These are phyloP conservation scores for Beaufortia kweichowensis DNA, from an alignment of 2,113 vertebrate genomes.

Conservation along the genomic window DNA sequence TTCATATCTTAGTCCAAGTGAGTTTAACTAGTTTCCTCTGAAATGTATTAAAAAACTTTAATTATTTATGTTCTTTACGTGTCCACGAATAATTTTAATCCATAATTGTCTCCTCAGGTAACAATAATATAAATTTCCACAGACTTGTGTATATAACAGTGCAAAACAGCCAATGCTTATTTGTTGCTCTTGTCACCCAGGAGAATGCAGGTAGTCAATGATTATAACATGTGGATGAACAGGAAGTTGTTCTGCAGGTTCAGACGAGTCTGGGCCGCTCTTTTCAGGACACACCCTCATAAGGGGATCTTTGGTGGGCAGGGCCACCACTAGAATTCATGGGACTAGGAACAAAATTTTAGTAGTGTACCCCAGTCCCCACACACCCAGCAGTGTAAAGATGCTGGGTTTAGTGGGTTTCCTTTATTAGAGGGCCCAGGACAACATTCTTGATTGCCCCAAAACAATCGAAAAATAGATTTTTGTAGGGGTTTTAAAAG, in stretches of 20 bases:
- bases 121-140: background rate
- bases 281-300: background rate
- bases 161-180: background rate
- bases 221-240: background rate
- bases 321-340: background rate
- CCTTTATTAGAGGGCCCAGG: too few relatives aligned
- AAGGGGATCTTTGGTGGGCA: background rate
- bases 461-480: too few relatives aligned
- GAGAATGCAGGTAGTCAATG: slow-evolving; percentile 12
- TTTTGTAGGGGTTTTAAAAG: too few relatives aligned
- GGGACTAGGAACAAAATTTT: background rate
- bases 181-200: background rate
- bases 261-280: background rate
- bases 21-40: background rate
- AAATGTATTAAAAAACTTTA: background rate
- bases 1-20: background rate
- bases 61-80: background rate
- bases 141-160: background rate
- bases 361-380: too few relatives aligned
- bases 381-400: too few relatives aligned
- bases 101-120: background rate
- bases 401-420: too few relatives aligned
- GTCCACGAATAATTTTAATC: background rate
- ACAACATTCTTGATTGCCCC: too few relatives aligned
- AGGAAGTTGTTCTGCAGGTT: slow-evolving; percentile 28